Conservation (phyloP, 1,140 invertebrate species). For the Rhizoglyphus robini region DNA sequence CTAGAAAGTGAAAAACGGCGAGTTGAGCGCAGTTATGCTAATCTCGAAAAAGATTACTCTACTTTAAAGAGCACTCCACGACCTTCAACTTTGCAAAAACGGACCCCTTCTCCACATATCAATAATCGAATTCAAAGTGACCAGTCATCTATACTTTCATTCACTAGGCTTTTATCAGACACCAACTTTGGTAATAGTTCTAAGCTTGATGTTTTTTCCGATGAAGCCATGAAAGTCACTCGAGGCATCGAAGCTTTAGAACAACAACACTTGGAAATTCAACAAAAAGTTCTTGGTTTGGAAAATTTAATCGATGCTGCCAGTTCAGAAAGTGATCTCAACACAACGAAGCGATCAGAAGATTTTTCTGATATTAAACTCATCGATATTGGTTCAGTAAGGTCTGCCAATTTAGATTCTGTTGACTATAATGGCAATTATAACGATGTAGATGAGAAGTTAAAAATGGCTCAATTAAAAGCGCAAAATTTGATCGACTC, state of each 20-base stretch:
- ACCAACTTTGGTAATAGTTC: background rate
- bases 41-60: background rate
- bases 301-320: background rate
- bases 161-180: background rate
- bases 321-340: background rate
- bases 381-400: background rate
- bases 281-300: constrained; percentile 1
- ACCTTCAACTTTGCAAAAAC: background rate
- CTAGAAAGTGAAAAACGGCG: constrained; percentile 2
- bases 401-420: background rate
- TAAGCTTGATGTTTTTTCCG: background rate
- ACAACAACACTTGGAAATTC: background rate
- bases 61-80: background rate
- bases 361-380: background rate
- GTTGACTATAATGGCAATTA: background rate
- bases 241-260: background rate
- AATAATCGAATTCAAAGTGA: background rate
- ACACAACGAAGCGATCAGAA: background rate
- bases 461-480: background rate
- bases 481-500: constrained; percentile 1
- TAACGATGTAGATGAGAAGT: background rate
- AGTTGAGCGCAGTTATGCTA: background rate
- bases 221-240: background rate
- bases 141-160: background rate
- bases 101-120: background rate